Evolutionary conservation across 2,797 vertebrate species (phyloP).

Genomic region (Notolabrus celidotus): DNA sequence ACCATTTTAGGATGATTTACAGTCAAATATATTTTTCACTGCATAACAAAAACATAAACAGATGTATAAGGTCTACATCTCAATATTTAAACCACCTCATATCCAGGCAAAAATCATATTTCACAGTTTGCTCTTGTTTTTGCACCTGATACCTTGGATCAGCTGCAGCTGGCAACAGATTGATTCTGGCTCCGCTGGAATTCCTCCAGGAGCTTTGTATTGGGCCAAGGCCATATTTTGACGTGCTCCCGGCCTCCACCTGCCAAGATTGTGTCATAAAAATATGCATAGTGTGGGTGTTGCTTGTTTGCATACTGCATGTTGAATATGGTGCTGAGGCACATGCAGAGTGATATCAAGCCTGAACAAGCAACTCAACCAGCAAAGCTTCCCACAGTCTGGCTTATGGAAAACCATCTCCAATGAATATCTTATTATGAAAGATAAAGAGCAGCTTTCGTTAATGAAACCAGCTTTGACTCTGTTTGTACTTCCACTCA

Average conservation of each 20-base stretch:
- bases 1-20: neutral
- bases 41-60: neutral
- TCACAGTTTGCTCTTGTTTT: neutral
- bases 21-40: neutral
- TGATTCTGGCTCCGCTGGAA: slow-evolving; percentile 48
- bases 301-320: slow-evolving; percentile 52
- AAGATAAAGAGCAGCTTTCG: slow-evolving; percentile 13
- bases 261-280: slow-evolving; percentile 57
- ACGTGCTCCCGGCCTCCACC: slow-evolving; percentile 14
- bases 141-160: slow-evolving; percentile 20
- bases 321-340: slow-evolving; percentile 35
- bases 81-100: neutral
- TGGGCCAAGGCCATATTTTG: slow-evolving; percentile 25
- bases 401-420: slow-evolving; percentile 6
- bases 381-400: neutral
- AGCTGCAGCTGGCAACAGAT: slow-evolving; percentile 41
- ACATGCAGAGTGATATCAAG: slow-evolving; percentile 17
- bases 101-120: neutral
- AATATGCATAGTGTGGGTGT: slow-evolving; percentile 35
- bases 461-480: no score
- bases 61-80: neutral
- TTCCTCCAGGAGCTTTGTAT: slow-evolving; percentile 34
- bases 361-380: slow-evolving; percentile 26
- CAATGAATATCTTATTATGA: slow-evolving; percentile 8
- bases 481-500: no score